A percentile compares a stretch with the other conserved stretches of the same genome.
These are phyloP conservation scores for Bursaphelenchus okinawaensis DNA, from an alignment of 2,888 invertebrate genomes.

Conservation along the genomic window DNA sequence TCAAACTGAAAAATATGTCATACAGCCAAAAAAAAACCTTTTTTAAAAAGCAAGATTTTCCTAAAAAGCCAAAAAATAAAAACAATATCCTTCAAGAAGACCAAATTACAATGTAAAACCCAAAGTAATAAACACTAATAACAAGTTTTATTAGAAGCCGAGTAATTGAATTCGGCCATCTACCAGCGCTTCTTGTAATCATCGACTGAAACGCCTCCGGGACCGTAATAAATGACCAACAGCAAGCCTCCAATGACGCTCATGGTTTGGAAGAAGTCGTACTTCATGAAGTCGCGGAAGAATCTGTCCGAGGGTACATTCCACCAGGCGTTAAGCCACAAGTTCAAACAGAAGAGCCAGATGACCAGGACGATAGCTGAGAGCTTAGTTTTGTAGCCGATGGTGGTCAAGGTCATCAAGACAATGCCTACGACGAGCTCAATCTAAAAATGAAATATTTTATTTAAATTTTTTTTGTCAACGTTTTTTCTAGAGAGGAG, in stretches of 20 bases:
- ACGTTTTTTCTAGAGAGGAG: not conserved
- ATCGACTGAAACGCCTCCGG: conserved; percentile 98
- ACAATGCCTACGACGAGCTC: conserved; percentile 84
- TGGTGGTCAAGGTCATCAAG: conserved; percentile 87
- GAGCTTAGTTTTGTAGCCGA: conserved; percentile 97
- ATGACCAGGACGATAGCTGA: conserved; percentile 87
- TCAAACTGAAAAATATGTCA: not conserved
- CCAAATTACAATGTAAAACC: not conserved
- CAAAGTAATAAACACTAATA: not conserved
- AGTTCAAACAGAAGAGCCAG: conserved; percentile 77
- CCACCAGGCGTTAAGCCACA: conserved; percentile 99
- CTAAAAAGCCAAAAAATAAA: not conserved
- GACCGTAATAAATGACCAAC: conserved; percentile 95
- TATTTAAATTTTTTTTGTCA: not conserved
- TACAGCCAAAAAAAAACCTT: not conserved
- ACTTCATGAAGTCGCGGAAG: conserved; percentile 96
- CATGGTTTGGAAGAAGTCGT: conserved; percentile 92
- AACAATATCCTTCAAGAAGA: not conserved
- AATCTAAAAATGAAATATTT: conserved; percentile 29
- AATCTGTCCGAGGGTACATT: conserved; percentile 86
- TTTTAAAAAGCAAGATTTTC: not conserved
- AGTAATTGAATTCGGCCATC: too few relatives aligned
- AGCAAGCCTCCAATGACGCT: conserved; percentile 93
- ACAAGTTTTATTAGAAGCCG: not conserved
- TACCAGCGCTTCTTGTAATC: conserved; percentile 99